Percentiles rank a stretch among this genome's conserved stretches.
Conservation (phyloP, 2,797 vertebrate species). For the Gallirallus australis region DNA sequence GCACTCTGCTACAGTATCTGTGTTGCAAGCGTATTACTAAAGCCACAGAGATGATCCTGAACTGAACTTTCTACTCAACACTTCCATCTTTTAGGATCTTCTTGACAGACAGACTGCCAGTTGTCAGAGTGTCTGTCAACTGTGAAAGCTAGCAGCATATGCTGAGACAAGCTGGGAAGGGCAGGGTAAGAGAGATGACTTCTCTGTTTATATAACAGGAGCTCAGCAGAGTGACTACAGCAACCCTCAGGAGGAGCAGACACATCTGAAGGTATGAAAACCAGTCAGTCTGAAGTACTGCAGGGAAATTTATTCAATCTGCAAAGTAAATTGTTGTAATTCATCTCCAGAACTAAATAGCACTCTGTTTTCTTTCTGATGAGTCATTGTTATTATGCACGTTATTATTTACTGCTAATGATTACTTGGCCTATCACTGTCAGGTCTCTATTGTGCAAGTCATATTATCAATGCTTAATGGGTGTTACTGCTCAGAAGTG, state of each 20-base stretch:
- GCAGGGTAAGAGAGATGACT: slow-evolving; percentile 61
- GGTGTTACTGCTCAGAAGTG: background rate
- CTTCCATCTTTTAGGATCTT: slow-evolving; percentile 50
- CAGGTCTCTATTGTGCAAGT: background rate
- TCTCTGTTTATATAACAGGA: slow-evolving; percentile 68
- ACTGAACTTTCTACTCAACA: slow-evolving; percentile 35
- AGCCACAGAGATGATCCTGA: slow-evolving; percentile 47
- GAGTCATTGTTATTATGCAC: background rate
- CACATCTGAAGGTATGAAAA: slow-evolving; percentile 34
- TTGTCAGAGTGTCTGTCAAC: slow-evolving; percentile 66
- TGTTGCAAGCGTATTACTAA: background rate
- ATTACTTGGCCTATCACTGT: background rate
- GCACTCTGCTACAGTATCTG: background rate
- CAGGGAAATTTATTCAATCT: background rate
- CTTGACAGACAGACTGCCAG: slow-evolving; percentile 66
- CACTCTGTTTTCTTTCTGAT: background rate
- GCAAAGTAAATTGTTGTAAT: background rate
- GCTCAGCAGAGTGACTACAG: slow-evolving; percentile 46
- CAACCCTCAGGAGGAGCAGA: slow-evolving; percentile 31
- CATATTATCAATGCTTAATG: background rate
- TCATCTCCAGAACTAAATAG: slow-evolving; percentile 4
- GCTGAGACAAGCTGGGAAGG: slow-evolving; percentile 66
- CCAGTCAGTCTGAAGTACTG: background rate
- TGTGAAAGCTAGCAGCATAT: slow-evolving; percentile 69
- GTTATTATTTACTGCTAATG: slow-evolving; percentile 5